Evolutionary conservation across 2,888 invertebrate species (phyloP).

Genomic region (Nomada lathburiana): DNA sequence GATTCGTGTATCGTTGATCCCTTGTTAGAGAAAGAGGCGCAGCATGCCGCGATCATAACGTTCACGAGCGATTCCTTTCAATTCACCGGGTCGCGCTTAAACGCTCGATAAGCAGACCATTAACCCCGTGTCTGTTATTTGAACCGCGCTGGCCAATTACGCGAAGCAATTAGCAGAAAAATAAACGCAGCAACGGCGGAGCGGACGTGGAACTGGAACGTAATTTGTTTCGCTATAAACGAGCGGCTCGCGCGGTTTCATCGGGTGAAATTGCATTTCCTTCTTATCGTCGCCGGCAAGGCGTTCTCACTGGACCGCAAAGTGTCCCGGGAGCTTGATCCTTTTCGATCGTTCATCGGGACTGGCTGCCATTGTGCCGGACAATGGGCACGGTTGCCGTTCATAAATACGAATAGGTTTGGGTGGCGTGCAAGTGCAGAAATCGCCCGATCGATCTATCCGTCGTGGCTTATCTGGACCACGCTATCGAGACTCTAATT

Average conservation of each 20-base stretch:
- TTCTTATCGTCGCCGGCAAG: background rate
- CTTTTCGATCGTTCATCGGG: conserved; percentile 38
- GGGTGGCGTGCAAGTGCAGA: conserved; percentile 58
- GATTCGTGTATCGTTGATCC: too few relatives aligned
- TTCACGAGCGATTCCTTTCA: conserved; percentile 5
- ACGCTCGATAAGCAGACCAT: background rate
- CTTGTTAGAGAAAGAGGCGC: too few relatives aligned
- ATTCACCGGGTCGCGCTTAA: conserved; percentile 15
- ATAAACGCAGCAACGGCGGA: conserved; percentile 3
- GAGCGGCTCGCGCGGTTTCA: background rate
- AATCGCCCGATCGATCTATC: conserved; percentile 63
- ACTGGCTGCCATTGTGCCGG: conserved; percentile 60
- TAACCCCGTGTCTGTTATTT: background rate
- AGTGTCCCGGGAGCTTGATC: conserved; percentile 38
- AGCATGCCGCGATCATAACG: too few relatives aligned
- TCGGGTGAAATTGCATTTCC: conserved; percentile 12
- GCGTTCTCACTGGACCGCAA: conserved; percentile 32
- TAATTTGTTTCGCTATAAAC: conserved; percentile 14
- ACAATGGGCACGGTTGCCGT: conserved; percentile 38
- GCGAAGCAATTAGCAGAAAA: conserved; percentile 15
- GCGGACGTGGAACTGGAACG: background rate
- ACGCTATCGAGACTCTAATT: conserved; percentile 62
- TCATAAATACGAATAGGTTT: conserved; percentile 56
- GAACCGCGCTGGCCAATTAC: conserved; percentile 11
- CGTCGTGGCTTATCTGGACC: conserved; percentile 28